Conservation (phyloP, 2,797 vertebrate genomes). For the Ctenopoma kingsleyae region DNA sequence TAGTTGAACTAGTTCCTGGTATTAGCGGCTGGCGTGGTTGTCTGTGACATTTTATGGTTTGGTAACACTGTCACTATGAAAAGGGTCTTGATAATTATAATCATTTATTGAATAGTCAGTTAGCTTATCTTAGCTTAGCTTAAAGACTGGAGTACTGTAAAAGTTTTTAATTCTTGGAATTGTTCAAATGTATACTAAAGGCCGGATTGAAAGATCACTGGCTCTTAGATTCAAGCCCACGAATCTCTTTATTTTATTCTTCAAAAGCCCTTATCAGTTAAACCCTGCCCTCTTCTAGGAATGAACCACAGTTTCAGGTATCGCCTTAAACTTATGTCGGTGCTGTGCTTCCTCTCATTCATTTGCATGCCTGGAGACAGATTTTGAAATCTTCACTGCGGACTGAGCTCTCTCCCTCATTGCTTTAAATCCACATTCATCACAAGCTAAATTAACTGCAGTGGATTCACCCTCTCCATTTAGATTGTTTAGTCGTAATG, state of each 20-base stretch:
- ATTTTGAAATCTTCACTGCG: constrained; percentile 43
- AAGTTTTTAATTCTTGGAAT: constrained; percentile 2
- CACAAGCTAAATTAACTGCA: constrained; percentile 63
- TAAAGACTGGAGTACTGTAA: not conserved
- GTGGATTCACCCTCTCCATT: constrained; percentile 52
- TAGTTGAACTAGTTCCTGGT: not conserved
- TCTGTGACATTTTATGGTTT: not conserved
- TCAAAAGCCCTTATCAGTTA: not conserved
- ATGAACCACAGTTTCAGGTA: constrained; percentile 27
- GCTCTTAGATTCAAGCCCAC: not conserved
- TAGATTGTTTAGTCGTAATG: constrained; percentile 66
- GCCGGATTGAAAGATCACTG: constrained; percentile 11
- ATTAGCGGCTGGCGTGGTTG: not conserved
- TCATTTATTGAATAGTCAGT: too few species aligned
- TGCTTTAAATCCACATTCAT: constrained; percentile 58
- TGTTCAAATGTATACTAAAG: not conserved
- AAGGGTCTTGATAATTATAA: too few species aligned
- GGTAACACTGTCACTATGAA: too few species aligned
- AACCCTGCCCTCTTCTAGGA: constrained; percentile 14
- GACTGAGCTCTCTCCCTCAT: constrained; percentile 34
- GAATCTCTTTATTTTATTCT: constrained; percentile 7
- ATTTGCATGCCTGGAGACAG: constrained; percentile 40
- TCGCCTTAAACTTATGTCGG: constrained; percentile 4
- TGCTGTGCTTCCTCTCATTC: constrained; percentile 25
- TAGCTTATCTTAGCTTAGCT: too few species aligned